These are phyloP conservation scores for Antheraea pernyi DNA, from an alignment of 1,140 invertebrate genomes.

Conservation along the genomic window DNA sequence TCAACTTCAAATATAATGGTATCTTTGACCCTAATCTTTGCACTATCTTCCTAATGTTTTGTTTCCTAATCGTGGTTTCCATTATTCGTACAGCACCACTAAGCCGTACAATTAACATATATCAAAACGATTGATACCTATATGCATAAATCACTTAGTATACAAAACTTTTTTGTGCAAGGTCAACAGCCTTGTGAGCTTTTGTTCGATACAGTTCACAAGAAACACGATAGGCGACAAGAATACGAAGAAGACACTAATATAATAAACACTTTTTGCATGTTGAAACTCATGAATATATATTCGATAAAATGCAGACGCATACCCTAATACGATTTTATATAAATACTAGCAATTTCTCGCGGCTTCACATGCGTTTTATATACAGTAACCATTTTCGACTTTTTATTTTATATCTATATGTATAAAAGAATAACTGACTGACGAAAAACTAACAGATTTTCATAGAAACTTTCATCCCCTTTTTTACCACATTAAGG, in stretches of 20 bases:
- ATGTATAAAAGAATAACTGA: too few relatives aligned
- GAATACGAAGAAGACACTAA: conserved; percentile 26
- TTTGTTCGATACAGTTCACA: conserved; percentile 57
- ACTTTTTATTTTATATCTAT: too few relatives aligned
- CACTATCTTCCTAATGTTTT: not conserved
- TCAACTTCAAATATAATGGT: conserved; percentile 23
- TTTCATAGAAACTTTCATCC: too few relatives aligned
- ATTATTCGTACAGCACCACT: not conserved
- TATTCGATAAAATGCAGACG: too few relatives aligned
- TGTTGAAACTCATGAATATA: not conserved
- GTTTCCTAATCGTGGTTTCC: not conserved
- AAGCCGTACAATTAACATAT: conserved; percentile 22
- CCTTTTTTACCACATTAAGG: too few relatives aligned
- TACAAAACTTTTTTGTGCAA: conserved; percentile 44
- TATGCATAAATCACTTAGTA: conserved; percentile 24
- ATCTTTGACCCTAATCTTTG: conserved; percentile 19
- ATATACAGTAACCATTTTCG: too few relatives aligned
- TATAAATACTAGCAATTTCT: too few relatives aligned
- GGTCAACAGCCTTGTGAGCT: conserved; percentile 54
- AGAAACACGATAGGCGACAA: conserved; percentile 39
- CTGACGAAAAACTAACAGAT: too few relatives aligned
- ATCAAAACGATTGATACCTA: conserved; percentile 49
- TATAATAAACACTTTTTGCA: not conserved
- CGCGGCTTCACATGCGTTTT: too few relatives aligned
- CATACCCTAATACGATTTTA: too few relatives aligned